phyloP scores from a whole-genome alignment of 2,888 invertebrate species.

The Flexamia atlantica region DNA sequence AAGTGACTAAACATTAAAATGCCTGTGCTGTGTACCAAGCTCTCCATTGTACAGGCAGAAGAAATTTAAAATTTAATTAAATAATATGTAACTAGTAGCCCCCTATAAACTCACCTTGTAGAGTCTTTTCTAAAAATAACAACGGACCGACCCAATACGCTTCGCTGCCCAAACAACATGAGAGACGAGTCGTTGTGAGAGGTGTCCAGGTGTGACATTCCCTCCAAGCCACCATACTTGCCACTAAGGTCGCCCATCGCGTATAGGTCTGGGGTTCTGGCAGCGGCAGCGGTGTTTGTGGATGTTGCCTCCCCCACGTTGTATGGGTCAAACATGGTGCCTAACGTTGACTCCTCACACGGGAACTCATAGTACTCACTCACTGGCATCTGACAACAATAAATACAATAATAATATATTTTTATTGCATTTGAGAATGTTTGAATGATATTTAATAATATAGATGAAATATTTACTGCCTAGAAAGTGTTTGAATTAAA shows the following conservation, averaged over 20 bases:
- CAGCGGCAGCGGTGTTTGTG: background rate
- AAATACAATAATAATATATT: no score
- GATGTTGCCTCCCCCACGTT: conserved; percentile 73
- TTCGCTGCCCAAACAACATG: conserved; percentile 88
- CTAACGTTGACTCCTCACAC: conserved; percentile 89
- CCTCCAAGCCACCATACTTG: conserved; percentile 89
- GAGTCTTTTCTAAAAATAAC: conserved; percentile 85
- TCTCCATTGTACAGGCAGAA: no score
- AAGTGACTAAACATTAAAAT: no score
- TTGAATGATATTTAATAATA: no score
- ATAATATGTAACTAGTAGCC: conserved; percentile 69
- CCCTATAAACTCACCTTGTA: conserved; percentile 60
- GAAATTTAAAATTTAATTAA: no score
- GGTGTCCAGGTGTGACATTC: conserved; percentile 76
- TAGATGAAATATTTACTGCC: no score
- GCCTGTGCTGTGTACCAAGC: no score
- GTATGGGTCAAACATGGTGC: conserved; percentile 93
- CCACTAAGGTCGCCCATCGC: conserved; percentile 91
- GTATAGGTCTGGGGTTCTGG: conserved; percentile 90
- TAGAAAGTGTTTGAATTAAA: no score
- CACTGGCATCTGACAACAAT: conserved; percentile 86
- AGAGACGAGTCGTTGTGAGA: conserved; percentile 89
- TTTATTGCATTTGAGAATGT: no score
- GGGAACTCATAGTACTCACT: conserved; percentile 91
- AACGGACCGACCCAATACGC: conserved; percentile 91